Evolutionary conservation across 1,140 invertebrate species (phyloP), one percentile per base, ranked within the genome.

Genomic region (Conus betulinus): DNA sequence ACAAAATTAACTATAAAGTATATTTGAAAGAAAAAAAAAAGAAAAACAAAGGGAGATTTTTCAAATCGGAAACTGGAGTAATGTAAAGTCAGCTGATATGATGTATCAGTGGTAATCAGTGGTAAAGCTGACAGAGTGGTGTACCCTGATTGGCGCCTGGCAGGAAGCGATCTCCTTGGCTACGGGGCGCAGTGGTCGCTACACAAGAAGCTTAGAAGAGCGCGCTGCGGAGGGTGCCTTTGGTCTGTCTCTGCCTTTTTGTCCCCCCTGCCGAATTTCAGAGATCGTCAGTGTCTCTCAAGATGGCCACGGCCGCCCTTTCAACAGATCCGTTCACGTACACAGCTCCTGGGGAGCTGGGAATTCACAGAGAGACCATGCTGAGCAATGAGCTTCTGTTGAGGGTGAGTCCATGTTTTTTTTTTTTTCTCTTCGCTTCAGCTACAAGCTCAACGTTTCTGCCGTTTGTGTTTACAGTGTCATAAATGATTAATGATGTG

Each of bases 291-390:
- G 17, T 23, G 51, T 27, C 27, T 27, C 27, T 25, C 53, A 89
- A 81, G 84, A 92, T 91, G 90, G 89, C 90, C 17, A 87, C 90
- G 53, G 55, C 88, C 39, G 55, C 85, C 13, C n/a, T 79, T 57
- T 53, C 85, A 5, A 84, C 82, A 17, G 91, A 88, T 84, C 90
- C 91, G 5, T 93, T 91, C 82, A 67, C 84, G 23, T 82, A 92
- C 74, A 94, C 93, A 20, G 93, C 93, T 39, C 92, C 94, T 15
- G 93, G 93, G 55, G 91, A 91, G 71, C 88, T 94, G 7, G 94
- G 94, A 39, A 67, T 89, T 51, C 91, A 93, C 27, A 85, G 94
- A 53, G 92, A 93, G 20, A 91, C 93, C 11, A 94, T 94, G 94
- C 88, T 94, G 15, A 67, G 87, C 27, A 94, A 94, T 88, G 91